These are phyloP conservation scores for Caenorhabditis virilis DNA, from an alignment of 2,888 invertebrate species.

Conservation along the genomic window DNA sequence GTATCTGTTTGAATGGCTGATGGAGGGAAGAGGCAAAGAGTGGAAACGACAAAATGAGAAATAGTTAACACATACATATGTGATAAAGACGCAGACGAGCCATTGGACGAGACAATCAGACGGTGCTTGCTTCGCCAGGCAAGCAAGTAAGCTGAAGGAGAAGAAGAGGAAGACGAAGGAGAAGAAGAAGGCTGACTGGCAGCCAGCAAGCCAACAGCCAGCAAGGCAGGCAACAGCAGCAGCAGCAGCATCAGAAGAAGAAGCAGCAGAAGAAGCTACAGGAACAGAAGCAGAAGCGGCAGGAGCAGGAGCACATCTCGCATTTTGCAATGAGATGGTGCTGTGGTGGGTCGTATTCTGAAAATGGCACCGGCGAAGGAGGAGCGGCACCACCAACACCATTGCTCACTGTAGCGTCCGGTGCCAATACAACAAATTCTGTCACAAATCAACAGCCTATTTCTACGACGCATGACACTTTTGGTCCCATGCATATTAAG, in stretches of 20 bases:
- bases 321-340: constrained; percentile 40
- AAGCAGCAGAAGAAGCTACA: too few species aligned
- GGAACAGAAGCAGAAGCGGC: too few species aligned
- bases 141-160: not conserved
- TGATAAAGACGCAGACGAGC: constrained; percentile 4
- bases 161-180: constrained; percentile 2
- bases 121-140: not conserved
- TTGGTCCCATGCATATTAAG: constrained; percentile 56
- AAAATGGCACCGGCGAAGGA: constrained; percentile 19
- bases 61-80: too few species aligned
- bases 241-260: too few species aligned
- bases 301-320: too few species aligned
- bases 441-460: not conserved
- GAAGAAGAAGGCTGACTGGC: constrained; percentile 6
- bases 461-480: constrained; percentile 48
- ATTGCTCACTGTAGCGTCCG: constrained; percentile 11
- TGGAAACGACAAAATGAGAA: constrained; percentile 6
- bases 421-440: not conserved
- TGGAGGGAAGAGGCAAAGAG: constrained; percentile 8
- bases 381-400: constrained; percentile 16
- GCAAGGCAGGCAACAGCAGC: too few species aligned
- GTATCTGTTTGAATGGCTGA: too few species aligned
- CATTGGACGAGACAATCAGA: not conserved
- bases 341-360: constrained; percentile 45
- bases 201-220: constrained; percentile 2